These are phyloP conservation scores for Horisme vitalbata DNA, from an alignment of 2,888 invertebrate species.

Conservation along the genomic window DNA sequence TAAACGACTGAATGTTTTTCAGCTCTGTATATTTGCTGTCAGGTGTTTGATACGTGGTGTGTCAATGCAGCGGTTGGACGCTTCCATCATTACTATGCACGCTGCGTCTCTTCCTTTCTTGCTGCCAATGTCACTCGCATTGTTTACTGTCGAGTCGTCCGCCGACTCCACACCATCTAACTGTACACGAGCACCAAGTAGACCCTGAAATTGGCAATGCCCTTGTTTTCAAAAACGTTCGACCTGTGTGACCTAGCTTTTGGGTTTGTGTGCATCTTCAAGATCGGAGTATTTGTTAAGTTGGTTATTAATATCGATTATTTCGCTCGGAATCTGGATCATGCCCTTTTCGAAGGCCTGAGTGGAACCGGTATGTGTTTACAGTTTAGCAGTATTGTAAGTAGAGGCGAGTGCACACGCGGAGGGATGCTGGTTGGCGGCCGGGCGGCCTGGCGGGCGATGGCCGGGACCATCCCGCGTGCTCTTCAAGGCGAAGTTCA, in stretches of 20 bases:
- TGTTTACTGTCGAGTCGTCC: conserved; percentile 60
- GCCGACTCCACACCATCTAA: conserved; percentile 57
- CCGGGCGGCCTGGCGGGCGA: conserved; percentile 37
- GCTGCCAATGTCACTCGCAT: conserved; percentile 76
- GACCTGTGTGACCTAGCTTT: conserved; percentile 54
- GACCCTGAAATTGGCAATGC: conserved; percentile 81
- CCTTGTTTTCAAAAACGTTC: conserved; percentile 58
- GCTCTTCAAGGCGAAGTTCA: conserved; percentile 71
- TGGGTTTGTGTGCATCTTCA: conserved; percentile 20
- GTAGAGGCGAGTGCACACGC: conserved; percentile 42
- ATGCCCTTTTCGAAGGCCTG: conserved; percentile 62
- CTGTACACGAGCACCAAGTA: conserved; percentile 65
- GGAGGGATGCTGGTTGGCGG: conserved; percentile 38
- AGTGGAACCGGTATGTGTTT: conserved; percentile 63
- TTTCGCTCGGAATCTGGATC: conserved; percentile 46
- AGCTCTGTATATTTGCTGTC: conserved; percentile 26
- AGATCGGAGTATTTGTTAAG: background rate
- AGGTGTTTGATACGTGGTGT: conserved; percentile 37
- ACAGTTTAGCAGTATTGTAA: conserved; percentile 49
- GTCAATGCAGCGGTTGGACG: conserved; percentile 42
- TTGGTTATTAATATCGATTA: conserved; percentile 4
- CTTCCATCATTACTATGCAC: conserved; percentile 66
- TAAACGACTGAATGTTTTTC: conserved; percentile 22
- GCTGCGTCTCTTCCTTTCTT: conserved; percentile 76
- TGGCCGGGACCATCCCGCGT: conserved; percentile 59